phyloP scores from a whole-genome alignment of 1,140 invertebrate genomes.

The Harlomillsia oculata region DNA sequence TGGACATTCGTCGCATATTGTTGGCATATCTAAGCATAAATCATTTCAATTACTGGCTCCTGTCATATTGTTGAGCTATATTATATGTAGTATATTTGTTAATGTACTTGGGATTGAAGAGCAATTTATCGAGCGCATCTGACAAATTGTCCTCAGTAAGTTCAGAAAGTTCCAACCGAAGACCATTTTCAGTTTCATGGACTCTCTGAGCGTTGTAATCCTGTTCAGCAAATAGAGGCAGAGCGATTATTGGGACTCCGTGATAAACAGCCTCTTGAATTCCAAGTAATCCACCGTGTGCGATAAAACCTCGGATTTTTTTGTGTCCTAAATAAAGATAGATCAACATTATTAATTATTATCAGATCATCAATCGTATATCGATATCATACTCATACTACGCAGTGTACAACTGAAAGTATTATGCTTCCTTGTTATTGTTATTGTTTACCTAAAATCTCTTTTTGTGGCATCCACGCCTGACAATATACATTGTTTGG shows the following conservation, averaged over 20 bases:
- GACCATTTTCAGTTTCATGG: background rate
- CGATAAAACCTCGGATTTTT: constrained; percentile 27
- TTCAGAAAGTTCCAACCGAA: constrained; percentile 1
- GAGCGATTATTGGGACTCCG: constrained; percentile 14
- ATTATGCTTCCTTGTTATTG: background rate
- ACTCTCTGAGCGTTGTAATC: constrained; percentile 22
- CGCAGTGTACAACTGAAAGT: background rate
- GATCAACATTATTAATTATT: background rate
- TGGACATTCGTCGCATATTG: constrained; percentile 3
- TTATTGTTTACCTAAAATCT: constrained; percentile 24
- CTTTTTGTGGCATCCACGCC: constrained; percentile 33
- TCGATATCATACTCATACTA: background rate
- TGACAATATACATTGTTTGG: constrained; percentile 22
- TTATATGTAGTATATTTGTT: too few relatives aligned
- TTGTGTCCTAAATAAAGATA: constrained; percentile 17
- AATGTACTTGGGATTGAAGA: too few relatives aligned
- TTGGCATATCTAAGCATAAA: constrained; percentile 16
- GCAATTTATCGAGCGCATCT: background rate
- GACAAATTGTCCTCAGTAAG: background rate
- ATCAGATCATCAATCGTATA: background rate
- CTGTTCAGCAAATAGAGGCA: constrained; percentile 27
- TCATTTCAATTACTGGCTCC: too few relatives aligned
- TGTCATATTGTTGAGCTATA: too few relatives aligned
- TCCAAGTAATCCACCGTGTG: constrained; percentile 27
- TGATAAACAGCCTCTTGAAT: constrained; percentile 22